A percentile compares a stretch with the other conserved stretches of the same genome.
Conservation (phyloP, 2,113 vertebrate species). For the Nycticorax nycticorax region DNA sequence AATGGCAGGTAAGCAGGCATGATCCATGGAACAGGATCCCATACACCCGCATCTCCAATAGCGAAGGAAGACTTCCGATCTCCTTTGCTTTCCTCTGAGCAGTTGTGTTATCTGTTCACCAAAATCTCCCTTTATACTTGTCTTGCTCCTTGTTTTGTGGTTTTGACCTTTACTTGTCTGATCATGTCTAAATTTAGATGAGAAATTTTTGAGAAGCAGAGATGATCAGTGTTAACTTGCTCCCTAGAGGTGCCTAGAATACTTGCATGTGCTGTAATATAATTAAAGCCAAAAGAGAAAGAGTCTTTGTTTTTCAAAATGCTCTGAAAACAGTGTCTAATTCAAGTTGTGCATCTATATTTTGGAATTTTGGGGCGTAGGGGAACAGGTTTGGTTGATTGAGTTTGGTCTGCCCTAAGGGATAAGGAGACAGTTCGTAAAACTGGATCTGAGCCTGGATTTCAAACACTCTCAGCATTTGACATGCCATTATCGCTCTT, state of each 20-base stretch:
- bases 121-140: neutral
- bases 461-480: slow-evolving; percentile 25
- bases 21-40: neutral
- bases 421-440: neutral
- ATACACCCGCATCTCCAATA: neutral
- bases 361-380: neutral
- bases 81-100: neutral
- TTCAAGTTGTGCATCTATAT: neutral
- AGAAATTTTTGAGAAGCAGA: neutral
- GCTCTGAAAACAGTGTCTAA: neutral
- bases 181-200: slow-evolving; percentile 35
- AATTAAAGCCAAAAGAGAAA: neutral
- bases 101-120: neutral
- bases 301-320: neutral
- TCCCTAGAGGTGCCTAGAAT: neutral
- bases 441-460: slow-evolving; percentile 19
- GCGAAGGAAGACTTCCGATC: neutral
- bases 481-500: slow-evolving; percentile 30
- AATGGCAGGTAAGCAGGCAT: neutral
- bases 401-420: neutral
- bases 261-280: slow-evolving; percentile 16
- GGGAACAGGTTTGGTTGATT: neutral
- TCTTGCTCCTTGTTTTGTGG: neutral
- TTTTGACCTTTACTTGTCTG: neutral
- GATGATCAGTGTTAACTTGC: neutral